These are phyloP conservation scores for Montifringilla adamsi DNA, from an alignment of 2,113 vertebrate species.

Conservation along the genomic window DNA sequence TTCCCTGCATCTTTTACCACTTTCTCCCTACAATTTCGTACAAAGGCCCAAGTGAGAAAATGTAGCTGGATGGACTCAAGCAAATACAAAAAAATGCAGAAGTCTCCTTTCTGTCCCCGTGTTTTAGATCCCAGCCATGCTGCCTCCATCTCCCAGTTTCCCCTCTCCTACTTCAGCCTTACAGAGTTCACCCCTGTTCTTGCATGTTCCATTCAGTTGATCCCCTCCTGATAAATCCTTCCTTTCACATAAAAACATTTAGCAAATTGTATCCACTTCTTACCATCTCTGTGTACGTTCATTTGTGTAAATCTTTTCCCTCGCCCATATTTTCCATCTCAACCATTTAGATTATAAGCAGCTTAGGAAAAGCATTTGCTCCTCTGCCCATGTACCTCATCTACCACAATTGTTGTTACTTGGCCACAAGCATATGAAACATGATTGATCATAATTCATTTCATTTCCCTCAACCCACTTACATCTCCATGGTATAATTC, in stretches of 20 bases:
- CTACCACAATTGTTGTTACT: background rate
- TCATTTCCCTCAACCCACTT: background rate
- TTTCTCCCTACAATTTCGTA: background rate
- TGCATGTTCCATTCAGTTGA: background rate
- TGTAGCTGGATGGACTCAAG: background rate
- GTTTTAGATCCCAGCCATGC: background rate
- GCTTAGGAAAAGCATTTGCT: background rate
- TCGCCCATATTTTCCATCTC: background rate
- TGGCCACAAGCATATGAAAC: background rate
- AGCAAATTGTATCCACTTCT: background rate
- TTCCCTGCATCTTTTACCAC: background rate
- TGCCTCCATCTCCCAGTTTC: background rate
- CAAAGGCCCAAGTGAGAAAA: background rate
- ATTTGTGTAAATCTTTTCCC: background rate
- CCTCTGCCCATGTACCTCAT: background rate
- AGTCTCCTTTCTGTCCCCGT: background rate
- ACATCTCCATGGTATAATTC: background rate
- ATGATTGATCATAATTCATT: constrained; percentile 6
- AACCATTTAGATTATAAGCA: background rate
- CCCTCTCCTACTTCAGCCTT: background rate
- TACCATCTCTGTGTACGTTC: background rate
- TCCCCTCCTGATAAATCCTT: background rate
- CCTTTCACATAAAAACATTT: background rate
- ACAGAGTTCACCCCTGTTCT: background rate
- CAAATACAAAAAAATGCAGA: background rate